Evolutionary conservation across 2,113 vertebrate species (phyloP).

Genomic region (Aegotheles bennettii): DNA sequence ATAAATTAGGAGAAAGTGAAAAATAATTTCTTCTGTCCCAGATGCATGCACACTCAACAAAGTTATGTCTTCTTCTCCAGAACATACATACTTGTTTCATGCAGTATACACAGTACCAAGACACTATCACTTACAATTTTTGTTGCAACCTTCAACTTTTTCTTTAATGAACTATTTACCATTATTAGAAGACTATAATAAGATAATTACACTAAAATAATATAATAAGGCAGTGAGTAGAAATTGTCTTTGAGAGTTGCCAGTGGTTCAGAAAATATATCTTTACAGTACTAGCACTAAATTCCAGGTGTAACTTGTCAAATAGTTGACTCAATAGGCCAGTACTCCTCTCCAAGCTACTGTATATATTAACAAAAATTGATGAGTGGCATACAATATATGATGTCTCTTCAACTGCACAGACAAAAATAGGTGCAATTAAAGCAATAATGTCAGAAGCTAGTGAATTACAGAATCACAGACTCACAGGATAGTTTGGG

Average conservation of each 20-base stretch:
- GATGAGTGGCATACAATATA: fast-evolving
- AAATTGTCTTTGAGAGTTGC: neutral
- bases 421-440: neutral
- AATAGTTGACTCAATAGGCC: neutral
- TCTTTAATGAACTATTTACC: neutral
- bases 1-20: neutral
- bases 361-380: neutral
- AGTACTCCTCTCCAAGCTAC: neutral
- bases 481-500: too few species aligned
- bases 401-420: neutral
- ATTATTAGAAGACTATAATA: neutral
- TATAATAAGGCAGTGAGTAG: neutral
- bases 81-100: neutral
- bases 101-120: fast-evolving
- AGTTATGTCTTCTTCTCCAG: neutral
- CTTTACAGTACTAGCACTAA: neutral
- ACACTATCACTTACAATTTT: fast-evolving
- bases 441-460: neutral
- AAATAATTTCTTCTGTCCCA: neutral
- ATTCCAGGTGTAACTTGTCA: neutral
- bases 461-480: neutral
- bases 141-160: neutral
- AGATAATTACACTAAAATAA: neutral
- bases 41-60: fast-evolving
- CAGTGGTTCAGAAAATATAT: neutral